Evolutionary conservation across 2,113 vertebrate species (phyloP), one percentile per base, ranked within the genome.

Genomic region (Pseudopipra pipra): DNA sequence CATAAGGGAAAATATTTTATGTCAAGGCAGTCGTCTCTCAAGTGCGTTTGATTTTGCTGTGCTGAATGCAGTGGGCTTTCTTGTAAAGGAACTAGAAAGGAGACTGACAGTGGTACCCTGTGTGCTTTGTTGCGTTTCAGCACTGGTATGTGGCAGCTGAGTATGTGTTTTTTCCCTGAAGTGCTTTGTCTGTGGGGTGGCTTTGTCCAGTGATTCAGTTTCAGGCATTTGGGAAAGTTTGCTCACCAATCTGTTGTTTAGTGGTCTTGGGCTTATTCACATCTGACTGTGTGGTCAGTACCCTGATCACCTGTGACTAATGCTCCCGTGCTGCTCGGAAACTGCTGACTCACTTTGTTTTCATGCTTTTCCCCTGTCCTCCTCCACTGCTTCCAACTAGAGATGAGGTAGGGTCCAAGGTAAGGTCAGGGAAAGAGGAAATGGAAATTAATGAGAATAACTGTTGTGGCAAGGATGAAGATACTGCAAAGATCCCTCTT

Each of bases 291-390:
- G 43, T 46, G 62, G n/a, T 18, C 37, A 76, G 63, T 51, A n/a
- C 61, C 73, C 47, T 67, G 7, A 74, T 86, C 86, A 81, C 65
- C 76, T 89, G 61, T 93, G 86, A 92, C 51, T 95, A 92, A 87
- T 75, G 76, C 43, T 86, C 5, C 0, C 71, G 22, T 93, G 82
- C 72, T 85, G 66, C 68, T 81, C 35, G 37, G 78, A 68, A 92
- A 44, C 71, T 95, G 95, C 96, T 96, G 92, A 96, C 85, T 96
- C 95, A 95, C 62, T 93, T 86, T 4, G 0, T 92, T 93, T 97
- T 72, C 8, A 0, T 68, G 56, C 30, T 43, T 74, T 70, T 35
- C 27, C 47, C 43, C 13, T 37, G 19, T 83, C 21, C 21, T 87
- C 12, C 39, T 79, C 54, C 37, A 18, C 11, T 67, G 39, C 22